Base-by-base conservation (phyloP, 2,113 vertebrate genomes). In the Mola mola region DNA sequence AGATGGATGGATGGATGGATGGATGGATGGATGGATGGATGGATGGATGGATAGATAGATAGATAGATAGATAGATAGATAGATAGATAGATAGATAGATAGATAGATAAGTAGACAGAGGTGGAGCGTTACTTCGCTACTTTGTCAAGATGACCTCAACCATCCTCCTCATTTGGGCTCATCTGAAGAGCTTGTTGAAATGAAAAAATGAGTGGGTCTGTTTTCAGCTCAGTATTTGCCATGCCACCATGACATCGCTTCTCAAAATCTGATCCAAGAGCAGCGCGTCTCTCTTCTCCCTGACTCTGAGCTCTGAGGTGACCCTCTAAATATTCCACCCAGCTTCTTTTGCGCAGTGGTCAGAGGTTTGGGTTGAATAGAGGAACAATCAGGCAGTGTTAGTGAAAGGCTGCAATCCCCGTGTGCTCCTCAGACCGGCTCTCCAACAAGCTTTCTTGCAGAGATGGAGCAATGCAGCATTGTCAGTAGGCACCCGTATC, bases 401-500 rank as follows among this genome's bases (percentile, higher is more conserved):
- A 38, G 28, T 56, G 67, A 75, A 75, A 75, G 70, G 58, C 68
- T 33, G 55, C 47, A 65, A n/a, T 42, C 76, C 58, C 61, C 15
- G 52, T 71, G 73, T 66, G 79, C 75, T 73, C 82, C 41, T 78
- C 82, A 78, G 67, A 76, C 44, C 65, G 66, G 53, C 78, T 57
- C 37, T 1, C 37, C 66, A 57, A 85, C 83, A 85, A 72, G 80
- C 75, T 85, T 64, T 44, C 80, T 79, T 69, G 76, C 79, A 77
- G 76, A 80, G 86, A 86, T 37, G 34, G 79, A 84, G 78, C 83
- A 70, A 72, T 79, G 85, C 74, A 79, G 85, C 56, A 86, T 84
- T 85, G 87, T 90, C 88, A 89, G 84, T 84, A 74, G 77, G 72
- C 81, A 82, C 79, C 87, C 88, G 64, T 89, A 84, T 86, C 88